Evolutionary conservation across 2,888 invertebrate genomes (phyloP).

Genomic region (Seira sanloemensis): DNA sequence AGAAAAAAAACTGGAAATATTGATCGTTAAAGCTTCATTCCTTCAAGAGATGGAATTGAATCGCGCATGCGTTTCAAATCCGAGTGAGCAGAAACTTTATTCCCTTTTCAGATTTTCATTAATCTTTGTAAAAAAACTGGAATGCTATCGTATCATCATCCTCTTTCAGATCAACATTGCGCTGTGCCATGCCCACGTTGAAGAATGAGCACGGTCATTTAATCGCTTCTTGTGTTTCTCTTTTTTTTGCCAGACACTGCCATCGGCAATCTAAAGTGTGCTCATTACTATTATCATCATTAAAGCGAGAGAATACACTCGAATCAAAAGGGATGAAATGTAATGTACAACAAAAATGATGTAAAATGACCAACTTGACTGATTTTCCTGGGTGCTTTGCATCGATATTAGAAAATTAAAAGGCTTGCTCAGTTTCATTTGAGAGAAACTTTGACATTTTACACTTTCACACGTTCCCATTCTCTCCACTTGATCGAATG

Average conservation of each 20-base stretch:
- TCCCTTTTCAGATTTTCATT: neutral
- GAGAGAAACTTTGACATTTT: too few species aligned
- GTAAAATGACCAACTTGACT: too few species aligned
- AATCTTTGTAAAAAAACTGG: constrained; percentile 21
- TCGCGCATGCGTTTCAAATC: constrained; percentile 1
- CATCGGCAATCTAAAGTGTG: neutral
- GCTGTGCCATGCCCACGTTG: neutral
- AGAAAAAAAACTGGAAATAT: constrained; percentile 3
- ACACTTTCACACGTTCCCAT: too few species aligned
- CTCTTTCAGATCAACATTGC: too few species aligned
- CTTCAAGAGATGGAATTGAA: neutral
- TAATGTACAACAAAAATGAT: neutral
- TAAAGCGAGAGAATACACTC: neutral
- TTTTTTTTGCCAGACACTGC: constrained; percentile 3
- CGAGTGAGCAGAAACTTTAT: neutral
- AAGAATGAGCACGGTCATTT: constrained; percentile 19
- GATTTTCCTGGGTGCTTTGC: too few species aligned
- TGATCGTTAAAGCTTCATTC: neutral
- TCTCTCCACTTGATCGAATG: too few species aligned
- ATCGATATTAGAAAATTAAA: too few species aligned
- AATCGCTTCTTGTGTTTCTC: constrained; percentile 29
- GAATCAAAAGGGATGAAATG: neutral
- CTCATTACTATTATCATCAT: neutral
- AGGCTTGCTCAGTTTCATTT: too few species aligned
- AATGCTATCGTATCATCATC: constrained; percentile 1